Base-by-base conservation (phyloP, 2,113 vertebrate species). In the Uria aalge region DNA sequence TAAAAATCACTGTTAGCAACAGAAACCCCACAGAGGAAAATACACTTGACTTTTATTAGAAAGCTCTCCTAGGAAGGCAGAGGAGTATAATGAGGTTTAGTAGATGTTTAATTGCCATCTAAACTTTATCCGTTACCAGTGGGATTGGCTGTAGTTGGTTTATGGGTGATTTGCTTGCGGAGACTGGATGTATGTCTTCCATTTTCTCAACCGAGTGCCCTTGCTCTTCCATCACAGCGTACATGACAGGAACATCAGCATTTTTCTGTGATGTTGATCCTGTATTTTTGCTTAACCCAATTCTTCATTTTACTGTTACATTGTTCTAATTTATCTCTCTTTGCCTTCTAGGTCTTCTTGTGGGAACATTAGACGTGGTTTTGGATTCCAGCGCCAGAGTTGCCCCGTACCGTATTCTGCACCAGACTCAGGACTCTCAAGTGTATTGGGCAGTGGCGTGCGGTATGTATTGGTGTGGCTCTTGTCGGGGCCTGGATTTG, bases 361-460 rank as follows among this genome's bases (percentile, higher is more conserved):
- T 99, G 68, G 99, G 99, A 71, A 99, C 99, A 5, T 89, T 99
- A 66, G 99, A 99, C 11, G 99, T 99, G 57, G 99, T 99, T 79
- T 97, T 99, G 97, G 99, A 99, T 98, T 99, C 99, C 64, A 99
- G 99, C 43, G 99, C 99, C 81, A 98, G 99, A 11, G 99, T 99
- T 53, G 99, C 99, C n/a, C 99, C 99, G 0, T 99, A 99, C 97
- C 98, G 99, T 74, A 99, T 99, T 91, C 98, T 99, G 69, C 99
- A 99, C 60, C 99, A 99, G 98, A 99, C 99, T 4, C 99, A 99
- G 47, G 99, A 99, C 96, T 99, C 99, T 4, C 99, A 99, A 97
- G 96, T 99, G 95, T 99, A 99, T 94, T 99, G 99, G 99, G 99
- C 98, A 69, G 99, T 99, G 30, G 99, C 99, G 0, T 99, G 99